Evolutionary conservation across 2,113 vertebrate species (phyloP).

Genomic region (Microtus pennsylvanicus): DNA sequence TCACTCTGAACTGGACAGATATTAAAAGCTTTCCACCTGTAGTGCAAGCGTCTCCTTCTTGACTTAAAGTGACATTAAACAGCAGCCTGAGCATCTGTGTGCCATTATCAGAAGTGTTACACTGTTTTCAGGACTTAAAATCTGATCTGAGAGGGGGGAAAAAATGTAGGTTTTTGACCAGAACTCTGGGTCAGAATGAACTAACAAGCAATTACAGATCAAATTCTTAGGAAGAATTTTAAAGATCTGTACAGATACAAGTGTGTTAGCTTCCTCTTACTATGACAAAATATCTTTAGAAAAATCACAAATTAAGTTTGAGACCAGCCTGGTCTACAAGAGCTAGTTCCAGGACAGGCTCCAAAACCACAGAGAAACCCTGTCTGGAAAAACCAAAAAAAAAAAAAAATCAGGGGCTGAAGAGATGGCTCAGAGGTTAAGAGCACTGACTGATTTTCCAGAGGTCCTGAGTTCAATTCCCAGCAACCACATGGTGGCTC

Average conservation of each 20-base stretch:
- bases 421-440: too few relatives aligned
- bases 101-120: constrained; percentile 30
- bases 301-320: neutral
- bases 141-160: neutral
- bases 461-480: too few relatives aligned
- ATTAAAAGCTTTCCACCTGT: neutral
- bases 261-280: neutral
- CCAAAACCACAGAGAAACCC: too few relatives aligned
- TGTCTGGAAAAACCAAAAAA: too few relatives aligned
- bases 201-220: neutral
- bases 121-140: constrained; percentile 32
- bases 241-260: neutral
- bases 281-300: neutral
- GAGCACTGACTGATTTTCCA: too few relatives aligned
- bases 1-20: neutral
- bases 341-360: too few relatives aligned
- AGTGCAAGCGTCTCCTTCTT: neutral
- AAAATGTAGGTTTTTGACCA: constrained; percentile 10
- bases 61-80: neutral
- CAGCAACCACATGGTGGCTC: too few relatives aligned
- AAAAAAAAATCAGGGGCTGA: too few relatives aligned
- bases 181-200: neutral
- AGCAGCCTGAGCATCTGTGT: neutral
- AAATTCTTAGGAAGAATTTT: neutral
- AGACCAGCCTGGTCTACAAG: too few relatives aligned